A percentile compares a stretch with the other conserved stretches of the same genome.
Evolutionary conservation across 2,888 invertebrate genomes (phyloP).

Genomic region (Lysandra coridon): DNA sequence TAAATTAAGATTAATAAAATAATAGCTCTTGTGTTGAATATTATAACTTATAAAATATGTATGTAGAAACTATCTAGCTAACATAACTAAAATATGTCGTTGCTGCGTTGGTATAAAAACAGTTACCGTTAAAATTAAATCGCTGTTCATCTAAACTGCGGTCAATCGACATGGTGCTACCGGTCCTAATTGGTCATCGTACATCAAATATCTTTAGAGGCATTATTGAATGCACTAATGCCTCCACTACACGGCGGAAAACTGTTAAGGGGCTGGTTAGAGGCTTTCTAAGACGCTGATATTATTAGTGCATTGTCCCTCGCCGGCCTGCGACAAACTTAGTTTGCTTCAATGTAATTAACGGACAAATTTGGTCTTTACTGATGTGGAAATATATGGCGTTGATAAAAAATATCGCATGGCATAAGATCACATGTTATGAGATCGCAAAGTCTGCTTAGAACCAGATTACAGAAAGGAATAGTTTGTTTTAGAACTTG

Average conservation of each 20-base stretch:
- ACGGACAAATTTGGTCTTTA: not conserved
- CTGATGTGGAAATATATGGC: not conserved
- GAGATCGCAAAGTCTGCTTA: not conserved
- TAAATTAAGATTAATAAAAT: too few species aligned
- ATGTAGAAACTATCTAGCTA: too few species aligned
- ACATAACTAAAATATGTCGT: too few species aligned
- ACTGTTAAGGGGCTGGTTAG: constrained; percentile 80
- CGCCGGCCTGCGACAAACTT: constrained; percentile 54
- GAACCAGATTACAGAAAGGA: too few species aligned
- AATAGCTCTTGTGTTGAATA: too few species aligned
- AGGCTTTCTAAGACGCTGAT: constrained; percentile 78
- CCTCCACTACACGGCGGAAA: constrained; percentile 73
- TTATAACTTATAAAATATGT: too few species aligned
- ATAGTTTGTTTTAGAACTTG: too few species aligned
- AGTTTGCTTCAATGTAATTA: constrained; percentile 43
- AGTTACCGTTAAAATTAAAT: not conserved
- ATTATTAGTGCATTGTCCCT: constrained; percentile 77
- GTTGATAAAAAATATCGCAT: not conserved
- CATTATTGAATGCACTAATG: constrained; percentile 80
- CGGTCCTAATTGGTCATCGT: constrained; percentile 65
- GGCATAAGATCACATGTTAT: not conserved
- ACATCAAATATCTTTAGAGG: constrained; percentile 72
- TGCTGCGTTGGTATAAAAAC: too few species aligned
- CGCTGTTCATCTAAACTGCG: not conserved
- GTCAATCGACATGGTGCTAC: constrained; percentile 44